Conservation (phyloP, 2,113 vertebrate species). For the Stercorarius parasiticus region DNA sequence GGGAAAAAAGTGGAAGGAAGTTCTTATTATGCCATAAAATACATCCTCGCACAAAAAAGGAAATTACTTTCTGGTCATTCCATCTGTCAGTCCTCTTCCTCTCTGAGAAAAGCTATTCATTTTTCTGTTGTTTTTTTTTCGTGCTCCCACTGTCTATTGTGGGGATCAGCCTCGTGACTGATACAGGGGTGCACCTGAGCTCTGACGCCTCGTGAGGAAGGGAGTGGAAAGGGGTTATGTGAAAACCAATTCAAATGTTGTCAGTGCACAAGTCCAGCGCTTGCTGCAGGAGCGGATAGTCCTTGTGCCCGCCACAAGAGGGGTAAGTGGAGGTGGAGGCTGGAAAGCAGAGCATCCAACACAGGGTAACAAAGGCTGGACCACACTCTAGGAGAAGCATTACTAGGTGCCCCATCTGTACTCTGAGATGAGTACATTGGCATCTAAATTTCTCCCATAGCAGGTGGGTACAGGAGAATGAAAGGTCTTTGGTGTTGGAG, state of each 20-base stretch:
- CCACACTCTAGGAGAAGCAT: not conserved
- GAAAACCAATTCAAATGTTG: not conserved
- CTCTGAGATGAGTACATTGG: not conserved
- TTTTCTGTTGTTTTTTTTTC: not conserved
- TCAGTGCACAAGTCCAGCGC: not conserved
- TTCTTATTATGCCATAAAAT: not conserved
- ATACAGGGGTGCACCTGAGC: not conserved
- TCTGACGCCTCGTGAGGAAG: not conserved
- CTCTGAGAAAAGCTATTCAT: not conserved
- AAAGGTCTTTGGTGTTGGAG: not conserved
- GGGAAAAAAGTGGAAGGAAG: not conserved
- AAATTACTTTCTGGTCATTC: not conserved
- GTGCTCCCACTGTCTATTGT: not conserved
- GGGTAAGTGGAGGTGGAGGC: not conserved
- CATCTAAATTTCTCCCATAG: not conserved
- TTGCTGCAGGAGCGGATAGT: not conserved
- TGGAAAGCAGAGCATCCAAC: not conserved
- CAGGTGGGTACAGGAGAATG: not conserved
- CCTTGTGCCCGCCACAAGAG: not conserved
- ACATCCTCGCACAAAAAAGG: not conserved
- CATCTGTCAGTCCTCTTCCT: not conserved
- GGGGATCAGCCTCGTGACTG: not conserved
- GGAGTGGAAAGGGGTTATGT: not conserved
- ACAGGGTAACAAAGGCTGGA: not conserved
- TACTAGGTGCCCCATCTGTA: not conserved